A percentile compares a stretch with the other conserved stretches of the same genome.
phyloP scores from a whole-genome alignment of 2,113 vertebrate genomes.

The Spermophilus dauricus region DNA sequence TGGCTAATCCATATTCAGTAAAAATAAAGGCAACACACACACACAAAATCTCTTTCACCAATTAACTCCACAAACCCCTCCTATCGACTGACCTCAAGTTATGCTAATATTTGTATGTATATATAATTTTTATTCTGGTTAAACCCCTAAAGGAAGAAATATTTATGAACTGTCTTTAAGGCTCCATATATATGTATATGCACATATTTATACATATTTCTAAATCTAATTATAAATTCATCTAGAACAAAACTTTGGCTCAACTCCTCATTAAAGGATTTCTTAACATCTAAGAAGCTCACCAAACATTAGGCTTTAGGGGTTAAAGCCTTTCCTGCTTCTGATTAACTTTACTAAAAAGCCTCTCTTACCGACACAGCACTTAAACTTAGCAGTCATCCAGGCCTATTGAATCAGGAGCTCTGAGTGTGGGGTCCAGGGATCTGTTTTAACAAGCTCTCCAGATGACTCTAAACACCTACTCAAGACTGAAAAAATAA shows the following conservation, averaged over 20 bases:
- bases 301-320: not conserved
- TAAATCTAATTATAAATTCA: not conserved
- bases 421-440: not conserved
- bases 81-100: not conserved
- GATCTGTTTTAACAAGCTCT: not conserved
- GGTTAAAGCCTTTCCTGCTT: not conserved
- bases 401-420: not conserved
- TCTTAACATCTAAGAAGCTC: not conserved
- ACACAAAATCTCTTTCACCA: not conserved
- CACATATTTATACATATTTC: not conserved
- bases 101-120: not conserved
- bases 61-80: not conserved
- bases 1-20: not conserved
- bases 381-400: not conserved
- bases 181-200: not conserved
- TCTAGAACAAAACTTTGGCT: not conserved
- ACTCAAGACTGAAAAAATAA: not conserved
- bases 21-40: not conserved
- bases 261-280: not conserved
- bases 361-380: not conserved
- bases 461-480: not conserved
- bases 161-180: not conserved
- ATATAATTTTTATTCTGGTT: not conserved
- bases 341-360: not conserved
- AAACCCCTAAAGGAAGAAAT: not conserved